These are phyloP conservation scores for Emmelina monodactyla DNA, from an alignment of 2,888 invertebrate genomes.

Conservation along the genomic window DNA sequence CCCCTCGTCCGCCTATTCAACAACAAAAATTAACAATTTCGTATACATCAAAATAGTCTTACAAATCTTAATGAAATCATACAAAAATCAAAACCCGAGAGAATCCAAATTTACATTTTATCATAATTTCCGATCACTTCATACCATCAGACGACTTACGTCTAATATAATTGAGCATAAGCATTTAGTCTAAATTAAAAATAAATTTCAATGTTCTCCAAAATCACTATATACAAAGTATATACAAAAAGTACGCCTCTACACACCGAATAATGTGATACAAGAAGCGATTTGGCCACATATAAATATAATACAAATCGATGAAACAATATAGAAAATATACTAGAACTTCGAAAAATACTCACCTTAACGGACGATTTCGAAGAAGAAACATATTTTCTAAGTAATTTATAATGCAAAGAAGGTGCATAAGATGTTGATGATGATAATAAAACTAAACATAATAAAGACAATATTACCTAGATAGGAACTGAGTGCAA, in stretches of 20 bases:
- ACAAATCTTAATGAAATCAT: constrained; percentile 28
- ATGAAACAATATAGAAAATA: constrained; percentile 30
- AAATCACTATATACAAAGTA: constrained; percentile 59
- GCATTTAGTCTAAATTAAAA: constrained; percentile 49
- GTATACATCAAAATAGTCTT: constrained; percentile 55
- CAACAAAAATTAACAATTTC: constrained; percentile 41
- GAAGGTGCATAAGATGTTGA: not conserved
- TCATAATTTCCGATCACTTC: constrained; percentile 26
- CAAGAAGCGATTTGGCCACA: constrained; percentile 53
- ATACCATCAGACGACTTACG: constrained; percentile 33
- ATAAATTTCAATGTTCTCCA: constrained; percentile 37
- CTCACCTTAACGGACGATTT: constrained; percentile 21
- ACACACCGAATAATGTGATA: constrained; percentile 18
- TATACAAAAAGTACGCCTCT: constrained; percentile 50
- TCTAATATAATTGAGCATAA: constrained; percentile 62
- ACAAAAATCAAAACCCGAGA: constrained; percentile 6
- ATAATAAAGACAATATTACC: constrained; percentile 18
- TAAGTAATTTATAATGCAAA: constrained; percentile 14
- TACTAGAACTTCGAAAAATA: constrained; percentile 29
- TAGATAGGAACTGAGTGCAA: constrained; percentile 57
- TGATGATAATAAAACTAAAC: too few species aligned
- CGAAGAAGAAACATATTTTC: constrained; percentile 49
- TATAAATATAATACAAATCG: constrained; percentile 30
- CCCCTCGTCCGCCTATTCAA: constrained; percentile 31
- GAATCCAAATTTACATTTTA: constrained; percentile 6